phyloP scores from a whole-genome alignment of 1,140 invertebrate genomes.

The Zaprionus ghesquierei region DNA sequence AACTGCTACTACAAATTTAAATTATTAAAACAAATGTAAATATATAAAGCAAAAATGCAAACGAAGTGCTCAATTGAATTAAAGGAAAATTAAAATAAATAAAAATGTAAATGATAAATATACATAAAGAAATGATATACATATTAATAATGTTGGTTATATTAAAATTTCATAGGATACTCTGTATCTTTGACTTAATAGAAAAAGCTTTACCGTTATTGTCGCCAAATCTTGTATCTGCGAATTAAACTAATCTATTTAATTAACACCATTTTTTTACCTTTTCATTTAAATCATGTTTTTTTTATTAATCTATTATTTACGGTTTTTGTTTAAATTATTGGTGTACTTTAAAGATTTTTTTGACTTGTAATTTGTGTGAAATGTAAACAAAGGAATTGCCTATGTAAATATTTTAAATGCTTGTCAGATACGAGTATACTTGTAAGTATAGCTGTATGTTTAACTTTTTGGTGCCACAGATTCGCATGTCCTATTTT shows the following conservation, averaged over 20 bases:
- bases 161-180: conserved; percentile 1
- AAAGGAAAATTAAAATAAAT: not conserved
- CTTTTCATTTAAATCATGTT: conserved; percentile 47
- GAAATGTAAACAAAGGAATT: conserved; percentile 44
- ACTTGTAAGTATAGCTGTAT: conserved; percentile 4
- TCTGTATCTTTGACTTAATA: not conserved
- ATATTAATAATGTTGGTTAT: not conserved
- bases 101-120: conserved; percentile 8
- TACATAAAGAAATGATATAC: conserved; percentile 10
- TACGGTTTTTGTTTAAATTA: conserved; percentile 28
- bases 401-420: conserved; percentile 53
- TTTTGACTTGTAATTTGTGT: conserved; percentile 34
- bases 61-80: not conserved
- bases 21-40: conserved; percentile 13
- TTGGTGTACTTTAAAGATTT: conserved; percentile 34
- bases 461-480: conserved; percentile 33
- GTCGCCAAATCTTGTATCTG: not conserved
- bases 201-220: not conserved
- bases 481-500: conserved; percentile 25
- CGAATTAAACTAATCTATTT: not conserved
- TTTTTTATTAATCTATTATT: conserved; percentile 47
- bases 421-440: conserved; percentile 50
- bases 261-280: not conserved
- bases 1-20: too few relatives aligned
- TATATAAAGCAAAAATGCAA: conserved; percentile 6